phyloP scores from a whole-genome alignment of 2,113 vertebrate genomes.

The Tautogolabrus adspersus region DNA sequence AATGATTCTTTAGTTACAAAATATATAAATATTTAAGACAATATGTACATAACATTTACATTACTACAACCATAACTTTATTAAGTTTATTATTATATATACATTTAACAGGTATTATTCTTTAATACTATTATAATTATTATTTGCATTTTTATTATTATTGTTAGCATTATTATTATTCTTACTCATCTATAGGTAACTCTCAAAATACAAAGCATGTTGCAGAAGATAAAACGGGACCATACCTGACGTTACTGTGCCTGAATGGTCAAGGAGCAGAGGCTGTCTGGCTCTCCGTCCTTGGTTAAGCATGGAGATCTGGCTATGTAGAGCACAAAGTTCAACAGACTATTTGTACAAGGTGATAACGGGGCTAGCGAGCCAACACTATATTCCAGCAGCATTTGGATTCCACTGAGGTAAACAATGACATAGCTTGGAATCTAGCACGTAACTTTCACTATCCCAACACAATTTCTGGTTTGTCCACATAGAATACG shows the following conservation, averaged over 20 bases:
- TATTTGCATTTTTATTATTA: slow-evolving; percentile 68
- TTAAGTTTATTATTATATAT: slow-evolving; percentile 83
- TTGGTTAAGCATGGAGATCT: slow-evolving; percentile 82
- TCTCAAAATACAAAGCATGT: slow-evolving; percentile 82
- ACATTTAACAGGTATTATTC: slow-evolving; percentile 80
- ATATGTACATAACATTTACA: slow-evolving; percentile 98
- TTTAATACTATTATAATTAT: slow-evolving; percentile 73
- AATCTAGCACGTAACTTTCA: slow-evolving; percentile 75
- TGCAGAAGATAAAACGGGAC: slow-evolving; percentile 85
- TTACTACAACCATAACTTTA: slow-evolving; percentile 84
- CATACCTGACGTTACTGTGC: slow-evolving; percentile 85
- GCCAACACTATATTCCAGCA: slow-evolving; percentile 76
- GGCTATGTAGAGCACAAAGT: slow-evolving; percentile 80
- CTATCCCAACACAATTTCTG: slow-evolving; percentile 68
- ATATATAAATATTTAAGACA: slow-evolving; percentile 99
- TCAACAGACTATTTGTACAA: slow-evolving; percentile 83
- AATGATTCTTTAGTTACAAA: slow-evolving; percentile 90
- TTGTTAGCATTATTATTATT: slow-evolving; percentile 52
- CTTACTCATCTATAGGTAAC: slow-evolving; percentile 72
- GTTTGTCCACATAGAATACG: slow-evolving; percentile 64
- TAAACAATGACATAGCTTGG: slow-evolving; percentile 73
- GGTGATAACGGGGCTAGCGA: slow-evolving; percentile 74
- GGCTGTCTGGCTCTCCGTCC: slow-evolving; percentile 68
- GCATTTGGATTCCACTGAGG: slow-evolving; percentile 76
- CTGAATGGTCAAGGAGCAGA: slow-evolving; percentile 81